A percentile compares a stretch with the other conserved stretches of the same genome.
Conservation (phyloP, 2,888 invertebrate genomes). For the Eulithis prunata region DNA sequence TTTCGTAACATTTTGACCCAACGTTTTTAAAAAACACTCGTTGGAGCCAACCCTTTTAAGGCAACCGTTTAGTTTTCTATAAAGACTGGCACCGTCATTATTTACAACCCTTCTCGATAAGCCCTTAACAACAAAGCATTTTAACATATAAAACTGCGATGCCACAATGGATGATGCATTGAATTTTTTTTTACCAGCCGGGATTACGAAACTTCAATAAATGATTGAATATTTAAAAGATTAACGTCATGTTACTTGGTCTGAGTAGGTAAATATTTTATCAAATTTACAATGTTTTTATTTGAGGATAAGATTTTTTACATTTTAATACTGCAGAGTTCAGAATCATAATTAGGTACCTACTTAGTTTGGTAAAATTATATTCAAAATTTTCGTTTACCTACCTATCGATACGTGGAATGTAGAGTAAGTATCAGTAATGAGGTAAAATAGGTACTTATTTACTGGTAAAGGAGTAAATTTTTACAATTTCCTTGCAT, state of each 20-base stretch:
- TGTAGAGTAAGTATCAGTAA: no score
- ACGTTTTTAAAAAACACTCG: slow-evolving; percentile 39
- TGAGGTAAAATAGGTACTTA: no score
- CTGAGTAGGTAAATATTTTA: slow-evolving; percentile 45
- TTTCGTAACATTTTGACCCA: slow-evolving; percentile 29
- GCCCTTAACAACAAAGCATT: slow-evolving; percentile 81
- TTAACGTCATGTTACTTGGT: slow-evolving; percentile 75
- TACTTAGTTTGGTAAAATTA: neutral
- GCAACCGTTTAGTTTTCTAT: slow-evolving; percentile 76
- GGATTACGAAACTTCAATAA: slow-evolving; percentile 74
- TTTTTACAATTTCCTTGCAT: no score
- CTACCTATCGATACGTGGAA: no score
- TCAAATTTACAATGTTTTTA: slow-evolving; percentile 56
- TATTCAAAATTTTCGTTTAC: no score
- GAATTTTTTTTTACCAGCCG: slow-evolving; percentile 62
- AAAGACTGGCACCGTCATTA: slow-evolving; percentile 80
- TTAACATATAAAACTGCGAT: slow-evolving; percentile 80
- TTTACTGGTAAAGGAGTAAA: no score
- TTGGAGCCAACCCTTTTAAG: slow-evolving; percentile 36
- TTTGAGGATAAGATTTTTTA: slow-evolving; percentile 53
- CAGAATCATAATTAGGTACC: no score
- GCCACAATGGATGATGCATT: slow-evolving; percentile 74
- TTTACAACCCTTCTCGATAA: slow-evolving; percentile 81
- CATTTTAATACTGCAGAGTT: no score
- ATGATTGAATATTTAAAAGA: slow-evolving; percentile 84